A percentile compares a stretch with the other conserved stretches of the same genome.
These are phyloP conservation scores for Oreochromis mossambicus DNA, from an alignment of 2,797 vertebrate species.

Conservation along the genomic window DNA sequence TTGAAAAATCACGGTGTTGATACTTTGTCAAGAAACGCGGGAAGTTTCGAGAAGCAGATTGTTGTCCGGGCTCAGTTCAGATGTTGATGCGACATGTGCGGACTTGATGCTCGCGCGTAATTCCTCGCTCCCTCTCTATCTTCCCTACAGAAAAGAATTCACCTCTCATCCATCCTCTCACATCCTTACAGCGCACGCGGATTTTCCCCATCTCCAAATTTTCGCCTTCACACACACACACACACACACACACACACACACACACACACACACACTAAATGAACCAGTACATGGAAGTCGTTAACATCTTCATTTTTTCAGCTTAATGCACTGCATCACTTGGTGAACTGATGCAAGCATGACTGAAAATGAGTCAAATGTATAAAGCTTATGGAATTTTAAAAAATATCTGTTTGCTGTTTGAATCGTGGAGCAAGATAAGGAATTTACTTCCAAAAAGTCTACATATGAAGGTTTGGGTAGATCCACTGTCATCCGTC, in stretches of 20 bases:
- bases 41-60: neutral
- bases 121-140: neutral
- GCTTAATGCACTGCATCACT: neutral
- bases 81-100: slow-evolving; percentile 50
- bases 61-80: slow-evolving; percentile 14
- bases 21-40: neutral
- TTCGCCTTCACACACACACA: neutral
- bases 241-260: too few relatives aligned
- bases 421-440: neutral
- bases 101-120: slow-evolving; percentile 57
- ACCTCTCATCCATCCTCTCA: neutral
- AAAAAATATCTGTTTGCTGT: neutral
- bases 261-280: too few relatives aligned
- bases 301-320: neutral
- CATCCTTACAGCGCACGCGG: neutral
- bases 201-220: neutral
- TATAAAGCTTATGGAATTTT: accelerated
- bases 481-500: neutral
- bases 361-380: accelerated
- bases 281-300: neutral
- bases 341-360: neutral
- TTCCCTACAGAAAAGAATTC: neutral
- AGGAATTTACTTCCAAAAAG: neutral
- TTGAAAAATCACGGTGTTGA: neutral
- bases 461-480: accelerated